Base-by-base conservation (phyloP, 2,888 invertebrate genomes). In the Peribatodes rhomboidaria region DNA sequence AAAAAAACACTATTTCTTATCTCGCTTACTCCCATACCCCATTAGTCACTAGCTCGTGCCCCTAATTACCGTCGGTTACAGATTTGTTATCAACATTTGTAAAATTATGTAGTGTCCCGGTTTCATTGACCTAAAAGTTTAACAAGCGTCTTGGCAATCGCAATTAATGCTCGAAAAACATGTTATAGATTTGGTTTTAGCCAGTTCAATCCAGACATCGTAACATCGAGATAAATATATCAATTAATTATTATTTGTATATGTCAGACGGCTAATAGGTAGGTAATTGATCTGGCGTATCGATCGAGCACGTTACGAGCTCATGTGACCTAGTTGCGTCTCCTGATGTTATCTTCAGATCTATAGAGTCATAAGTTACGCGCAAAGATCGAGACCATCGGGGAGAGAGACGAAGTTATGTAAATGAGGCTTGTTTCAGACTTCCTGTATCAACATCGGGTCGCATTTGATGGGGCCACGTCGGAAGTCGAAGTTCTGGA, bases 401-500 rank as follows among this genome's bases (percentile, higher is more conserved):
- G 27, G 54, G 53, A 52, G n/a, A n/a, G n/a, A n/a, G n/a, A 56
- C 53, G 63, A 46, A 61, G 65, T 62, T 62, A 60, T 65, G 62
- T 56, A 65, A 68, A 65, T 61, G 49, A 56, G 44, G 61, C 74
- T 86, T 81, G 79, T 81, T 82, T 65, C 95, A 96, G 96, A 96
- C 94, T 96, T 96, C 85, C 94, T 96, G 65, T 97, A 97, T 86
- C 95, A 96, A 82, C 96, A 97, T 85, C 95, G 95, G 76, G 96
- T 96, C 68, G 95, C 96, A 68, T 96, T 96, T 84, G 96, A 96
- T 83, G 96, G 95, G 80, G 96, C 95, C 70, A 95, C 95, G 67
- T 96, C 96, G 66, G 96, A 96, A 90, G 95, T 96, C 74, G 97
- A 96, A 91, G 96, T 96, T 79, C 92, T 96, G 88, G 97, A 96